Conservation (phyloP, 2,888 invertebrate genomes). For the Orthosia cruda region DNA sequence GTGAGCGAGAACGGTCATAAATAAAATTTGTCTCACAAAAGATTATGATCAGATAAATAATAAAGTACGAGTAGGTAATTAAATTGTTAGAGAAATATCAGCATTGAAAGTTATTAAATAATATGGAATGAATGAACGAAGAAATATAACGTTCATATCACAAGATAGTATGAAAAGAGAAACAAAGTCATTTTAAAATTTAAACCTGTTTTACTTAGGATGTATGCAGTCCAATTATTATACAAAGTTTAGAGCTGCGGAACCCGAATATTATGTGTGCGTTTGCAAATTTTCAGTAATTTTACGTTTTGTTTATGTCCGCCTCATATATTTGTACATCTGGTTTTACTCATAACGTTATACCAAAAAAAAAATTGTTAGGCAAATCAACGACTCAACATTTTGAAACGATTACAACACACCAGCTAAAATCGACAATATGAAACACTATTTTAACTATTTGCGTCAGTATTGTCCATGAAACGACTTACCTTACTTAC, state of each 20-base stretch:
- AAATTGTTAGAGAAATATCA: not conserved
- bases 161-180: not conserved
- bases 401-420: not conserved
- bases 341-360: conserved; percentile 51
- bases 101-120: not conserved
- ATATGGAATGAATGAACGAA: no score
- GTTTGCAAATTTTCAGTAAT: conserved; percentile 44
- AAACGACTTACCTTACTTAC: no score
- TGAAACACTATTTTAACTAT: no score
- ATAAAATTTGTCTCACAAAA: not conserved
- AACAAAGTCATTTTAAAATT: not conserved
- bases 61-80: not conserved
- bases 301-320: conserved; percentile 55
- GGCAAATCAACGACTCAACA: conserved; percentile 24
- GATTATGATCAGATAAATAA: not conserved
- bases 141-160: not conserved
- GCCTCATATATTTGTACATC: conserved; percentile 60
- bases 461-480: no score
- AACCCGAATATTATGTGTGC: conserved; percentile 28
- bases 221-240: not conserved
- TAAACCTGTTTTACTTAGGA: not conserved
- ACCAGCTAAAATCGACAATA: no score
- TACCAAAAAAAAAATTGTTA: conserved; percentile 47
- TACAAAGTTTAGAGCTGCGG: conserved; percentile 27
- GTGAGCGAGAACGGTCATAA: not conserved